Base-by-base conservation (phyloP, 2,888 invertebrate genomes). In the Nowickia ferox region DNA sequence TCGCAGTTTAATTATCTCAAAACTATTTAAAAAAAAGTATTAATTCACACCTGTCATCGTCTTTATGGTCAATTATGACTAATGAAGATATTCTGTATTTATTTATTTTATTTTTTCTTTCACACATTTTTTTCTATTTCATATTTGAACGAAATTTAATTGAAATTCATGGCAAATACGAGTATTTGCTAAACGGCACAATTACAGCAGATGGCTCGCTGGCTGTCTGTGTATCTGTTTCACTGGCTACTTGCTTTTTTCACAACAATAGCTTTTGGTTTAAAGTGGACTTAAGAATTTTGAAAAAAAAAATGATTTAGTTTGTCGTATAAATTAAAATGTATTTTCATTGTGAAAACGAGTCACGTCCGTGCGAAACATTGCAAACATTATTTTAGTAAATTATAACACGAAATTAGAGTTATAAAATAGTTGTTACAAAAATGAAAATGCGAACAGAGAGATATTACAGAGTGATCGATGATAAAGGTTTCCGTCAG, bases 141-240 rank as follows among this genome's bases (percentile, higher is more conserved):
- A 17, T 15, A 9, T 40, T 48, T 22, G 11, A 66, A 65, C 1
- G 55, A 71, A 69, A 63, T 42, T 42, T 72, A 86, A 86, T 86
- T 86, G 42, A 86, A 86, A 86, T 86, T 79, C 86, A 86, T 72
- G 66, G 46, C 79, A 79, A 79, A 79, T 80, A 42, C 79, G 76
- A 79, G 76, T 80, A 76, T 66, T 79, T 61, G 10, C n/a, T 61
- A 80, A 86, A 86, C 72, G 79, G 68, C 76, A 86, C 83, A 86
- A 86, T 80, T 76, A 86, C 79, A 83, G 55, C 66, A 68, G 71
- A 76, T 80, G 79, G 75, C 51, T 22, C 46, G 30, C 30, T 2
- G 30, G 30, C 30, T 30, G 30, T 5, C 30, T 30, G 30, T 30
- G 30, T 30, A 0, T 30, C 30, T 30, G 30, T 6, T 44, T 53